These are phyloP conservation scores for Sebastes trivittatus DNA, from an alignment of 2,797 vertebrate genomes.

Conservation along the genomic window DNA sequence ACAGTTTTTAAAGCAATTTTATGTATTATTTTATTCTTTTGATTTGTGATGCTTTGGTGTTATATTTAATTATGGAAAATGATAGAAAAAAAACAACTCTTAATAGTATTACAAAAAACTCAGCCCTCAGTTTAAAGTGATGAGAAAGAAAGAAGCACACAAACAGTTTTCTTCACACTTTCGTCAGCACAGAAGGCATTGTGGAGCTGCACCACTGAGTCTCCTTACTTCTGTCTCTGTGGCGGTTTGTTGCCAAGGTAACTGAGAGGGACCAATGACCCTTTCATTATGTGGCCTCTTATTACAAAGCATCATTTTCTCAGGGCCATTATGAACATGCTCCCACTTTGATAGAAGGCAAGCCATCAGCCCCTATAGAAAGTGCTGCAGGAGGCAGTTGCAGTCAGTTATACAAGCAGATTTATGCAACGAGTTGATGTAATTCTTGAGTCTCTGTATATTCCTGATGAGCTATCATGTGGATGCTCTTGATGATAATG, in stretches of 20 bases:
- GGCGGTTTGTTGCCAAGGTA: constrained; percentile 69
- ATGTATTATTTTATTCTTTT: background rate
- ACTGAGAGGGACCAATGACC: constrained; percentile 51
- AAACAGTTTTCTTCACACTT: constrained; percentile 2
- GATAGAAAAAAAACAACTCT: background rate
- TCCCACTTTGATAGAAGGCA: constrained; percentile 27
- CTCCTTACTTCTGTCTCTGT: constrained; percentile 11
- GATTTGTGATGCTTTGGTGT: background rate
- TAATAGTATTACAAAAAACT: background rate
- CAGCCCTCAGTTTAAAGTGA: background rate
- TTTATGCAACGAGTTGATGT: background rate
- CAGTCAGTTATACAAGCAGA: constrained; percentile 7
- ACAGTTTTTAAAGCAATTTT: background rate
- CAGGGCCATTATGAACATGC: constrained; percentile 41
- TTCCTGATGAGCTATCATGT: background rate
- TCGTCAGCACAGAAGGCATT: background rate
- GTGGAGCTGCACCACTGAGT: constrained; percentile 12
- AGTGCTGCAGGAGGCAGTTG: background rate
- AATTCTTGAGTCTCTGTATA: background rate
- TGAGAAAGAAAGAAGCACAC: background rate
- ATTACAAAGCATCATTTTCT: constrained; percentile 51
- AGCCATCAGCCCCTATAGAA: background rate
- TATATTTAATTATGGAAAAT: background rate
- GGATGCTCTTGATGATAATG: background rate
- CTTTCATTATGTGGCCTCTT: constrained; percentile 46